A percentile compares a stretch with the other conserved stretches of the same genome.
Evolutionary conservation across 1,140 invertebrate genomes (phyloP).

Genomic region (Hyphantria cunea): DNA sequence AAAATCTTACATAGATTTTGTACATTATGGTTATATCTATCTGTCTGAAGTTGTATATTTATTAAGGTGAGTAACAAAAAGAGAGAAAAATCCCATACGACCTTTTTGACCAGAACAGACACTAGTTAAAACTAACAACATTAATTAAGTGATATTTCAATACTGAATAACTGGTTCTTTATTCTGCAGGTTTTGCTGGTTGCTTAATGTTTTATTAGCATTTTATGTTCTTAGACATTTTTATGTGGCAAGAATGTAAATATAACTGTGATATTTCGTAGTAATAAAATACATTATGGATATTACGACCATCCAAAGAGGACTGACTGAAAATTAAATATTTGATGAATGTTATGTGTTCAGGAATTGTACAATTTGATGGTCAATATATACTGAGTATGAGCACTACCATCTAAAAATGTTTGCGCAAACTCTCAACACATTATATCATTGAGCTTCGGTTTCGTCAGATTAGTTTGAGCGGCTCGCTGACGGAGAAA

Average conservation of each 20-base stretch:
- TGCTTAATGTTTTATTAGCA: slow-evolving; percentile 49
- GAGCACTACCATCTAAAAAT: slow-evolving; percentile 40
- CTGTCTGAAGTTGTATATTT: no score
- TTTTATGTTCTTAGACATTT: slow-evolving; percentile 37
- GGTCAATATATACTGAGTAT: slow-evolving; percentile 28
- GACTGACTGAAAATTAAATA: neutral
- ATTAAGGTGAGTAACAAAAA: no score
- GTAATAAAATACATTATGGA: slow-evolving; percentile 33
- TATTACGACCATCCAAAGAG: slow-evolving; percentile 5
- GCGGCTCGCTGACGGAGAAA: slow-evolving; percentile 36
- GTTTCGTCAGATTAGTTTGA: slow-evolving; percentile 49
- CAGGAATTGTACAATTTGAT: neutral
- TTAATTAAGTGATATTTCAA: slow-evolving; percentile 32
- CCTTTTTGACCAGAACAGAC: neutral
- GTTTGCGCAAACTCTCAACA: slow-evolving; percentile 52
- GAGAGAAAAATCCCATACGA: no score
- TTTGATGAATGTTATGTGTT: neutral
- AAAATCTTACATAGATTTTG: no score
- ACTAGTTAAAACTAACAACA: slow-evolving; percentile 11
- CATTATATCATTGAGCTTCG: slow-evolving; percentile 48
- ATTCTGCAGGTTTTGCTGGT: slow-evolving; percentile 42
- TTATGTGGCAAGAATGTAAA: slow-evolving; percentile 40
- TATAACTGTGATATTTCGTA: slow-evolving; percentile 34
- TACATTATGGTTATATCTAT: no score
- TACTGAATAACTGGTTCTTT: slow-evolving; percentile 35